Conservation (phyloP, 2,113 vertebrate genomes). For the Spea multiplicata region DNA sequence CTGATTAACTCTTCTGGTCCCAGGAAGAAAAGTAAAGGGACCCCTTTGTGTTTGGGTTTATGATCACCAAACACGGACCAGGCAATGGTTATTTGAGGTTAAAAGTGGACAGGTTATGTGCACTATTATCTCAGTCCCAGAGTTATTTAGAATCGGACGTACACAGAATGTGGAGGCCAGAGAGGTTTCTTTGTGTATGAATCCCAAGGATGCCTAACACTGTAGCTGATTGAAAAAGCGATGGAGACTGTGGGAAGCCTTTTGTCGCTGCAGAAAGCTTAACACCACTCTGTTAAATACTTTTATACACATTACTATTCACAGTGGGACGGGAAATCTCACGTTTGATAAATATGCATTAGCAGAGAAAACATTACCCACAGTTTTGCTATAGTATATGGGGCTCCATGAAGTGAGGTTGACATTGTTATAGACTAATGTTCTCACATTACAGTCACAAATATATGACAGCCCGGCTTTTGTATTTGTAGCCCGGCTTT, state of each 20-base stretch:
- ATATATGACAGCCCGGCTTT: too few relatives aligned
- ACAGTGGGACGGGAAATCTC: neutral
- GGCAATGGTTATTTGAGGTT: neutral
- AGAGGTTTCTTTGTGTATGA: conserved; percentile 1
- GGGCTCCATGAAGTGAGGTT: neutral
- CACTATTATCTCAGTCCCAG: too few relatives aligned
- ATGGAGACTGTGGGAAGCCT: conserved; percentile 30
- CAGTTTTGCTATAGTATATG: neutral
- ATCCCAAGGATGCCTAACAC: neutral
- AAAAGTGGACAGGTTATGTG: too few relatives aligned
- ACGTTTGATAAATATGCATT: neutral
- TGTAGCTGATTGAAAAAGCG: conserved; percentile 20
- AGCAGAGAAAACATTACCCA: neutral
- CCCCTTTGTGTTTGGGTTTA: too few relatives aligned
- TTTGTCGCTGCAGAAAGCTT: conserved; percentile 9
- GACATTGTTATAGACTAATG: neutral
- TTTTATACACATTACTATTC: neutral
- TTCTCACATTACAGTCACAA: too few relatives aligned
- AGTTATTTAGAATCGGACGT: too few relatives aligned
- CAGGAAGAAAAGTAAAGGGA: too few relatives aligned
- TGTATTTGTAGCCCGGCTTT: too few relatives aligned
- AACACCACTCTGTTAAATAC: neutral
- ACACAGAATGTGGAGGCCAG: conserved; percentile 26
- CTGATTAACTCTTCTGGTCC: neutral
- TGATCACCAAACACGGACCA: too few relatives aligned